Evolutionary conservation across 2,888 invertebrate genomes (phyloP).

Genomic region (Ecdyonurus torrentis): DNA sequence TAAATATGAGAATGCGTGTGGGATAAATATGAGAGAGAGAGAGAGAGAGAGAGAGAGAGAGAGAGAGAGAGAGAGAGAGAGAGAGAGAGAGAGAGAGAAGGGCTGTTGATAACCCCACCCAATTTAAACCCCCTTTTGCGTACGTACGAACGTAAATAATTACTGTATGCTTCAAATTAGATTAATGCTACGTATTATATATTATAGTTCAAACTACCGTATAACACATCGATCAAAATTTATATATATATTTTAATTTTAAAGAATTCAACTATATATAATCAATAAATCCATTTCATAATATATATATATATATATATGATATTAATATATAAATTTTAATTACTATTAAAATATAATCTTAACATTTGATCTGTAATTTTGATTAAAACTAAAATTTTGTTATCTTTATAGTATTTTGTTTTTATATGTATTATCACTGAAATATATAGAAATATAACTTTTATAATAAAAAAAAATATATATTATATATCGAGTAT

Average conservation of each 20-base stretch:
- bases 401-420: background rate
- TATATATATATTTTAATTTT: too few species aligned
- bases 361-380: background rate
- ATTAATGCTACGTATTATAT: conserved; percentile 1
- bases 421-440: background rate
- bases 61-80: background rate
- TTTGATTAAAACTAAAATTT: background rate
- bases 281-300: too few species aligned
- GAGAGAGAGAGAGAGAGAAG: background rate
- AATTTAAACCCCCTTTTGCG: background rate
- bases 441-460: background rate
- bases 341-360: background rate
- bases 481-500: too few species aligned
- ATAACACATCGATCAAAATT: background rate
- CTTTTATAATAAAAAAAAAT: too few species aligned
- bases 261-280: too few species aligned
- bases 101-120: background rate
- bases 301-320: background rate
- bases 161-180: background rate
- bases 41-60: background rate
- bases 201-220: background rate
- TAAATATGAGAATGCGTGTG: background rate
- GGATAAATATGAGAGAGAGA: background rate
- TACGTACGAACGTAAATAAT: background rate
- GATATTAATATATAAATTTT: background rate